Conservation (phyloP, 2,113 vertebrate genomes). For the Struthio camelus region DNA sequence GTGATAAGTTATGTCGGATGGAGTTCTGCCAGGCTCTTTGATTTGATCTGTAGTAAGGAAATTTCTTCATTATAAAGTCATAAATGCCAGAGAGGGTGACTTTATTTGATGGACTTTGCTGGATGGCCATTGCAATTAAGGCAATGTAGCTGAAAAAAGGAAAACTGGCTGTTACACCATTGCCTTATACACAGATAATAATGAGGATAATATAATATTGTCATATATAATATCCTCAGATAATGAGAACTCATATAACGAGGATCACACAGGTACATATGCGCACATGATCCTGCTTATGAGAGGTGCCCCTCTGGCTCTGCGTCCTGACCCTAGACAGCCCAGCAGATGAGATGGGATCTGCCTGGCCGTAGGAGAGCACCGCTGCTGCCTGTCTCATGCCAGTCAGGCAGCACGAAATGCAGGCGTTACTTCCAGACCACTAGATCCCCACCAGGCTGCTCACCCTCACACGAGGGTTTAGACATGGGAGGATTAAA, state of each 20-base stretch:
- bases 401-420: background rate
- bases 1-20: conserved; percentile 96
- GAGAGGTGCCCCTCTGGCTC: background rate
- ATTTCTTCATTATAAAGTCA: conserved; percentile 96
- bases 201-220: background rate
- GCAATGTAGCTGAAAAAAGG: conserved; percentile 90
- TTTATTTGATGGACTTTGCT: conserved; percentile 93
- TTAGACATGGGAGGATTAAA: background rate
- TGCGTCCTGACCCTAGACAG: rapidly evolving
- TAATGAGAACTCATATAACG: background rate
- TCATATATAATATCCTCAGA: background rate
- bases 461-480: background rate
- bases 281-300: background rate
- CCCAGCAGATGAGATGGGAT: too few relatives aligned
- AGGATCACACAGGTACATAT: background rate
- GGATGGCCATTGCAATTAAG: conserved; percentile 98
- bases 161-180: conserved; percentile 41
- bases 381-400: background rate
- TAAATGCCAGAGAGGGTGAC: conserved; percentile 97
- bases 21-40: conserved; percentile 99
- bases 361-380: too few relatives aligned
- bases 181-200: background rate
- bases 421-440: rapidly evolving
- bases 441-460: rapidly evolving
- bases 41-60: conserved; percentile 96